Evolutionary conservation across 2,113 vertebrate species (phyloP).

Genomic region (Atrichornis clamosus): DNA sequence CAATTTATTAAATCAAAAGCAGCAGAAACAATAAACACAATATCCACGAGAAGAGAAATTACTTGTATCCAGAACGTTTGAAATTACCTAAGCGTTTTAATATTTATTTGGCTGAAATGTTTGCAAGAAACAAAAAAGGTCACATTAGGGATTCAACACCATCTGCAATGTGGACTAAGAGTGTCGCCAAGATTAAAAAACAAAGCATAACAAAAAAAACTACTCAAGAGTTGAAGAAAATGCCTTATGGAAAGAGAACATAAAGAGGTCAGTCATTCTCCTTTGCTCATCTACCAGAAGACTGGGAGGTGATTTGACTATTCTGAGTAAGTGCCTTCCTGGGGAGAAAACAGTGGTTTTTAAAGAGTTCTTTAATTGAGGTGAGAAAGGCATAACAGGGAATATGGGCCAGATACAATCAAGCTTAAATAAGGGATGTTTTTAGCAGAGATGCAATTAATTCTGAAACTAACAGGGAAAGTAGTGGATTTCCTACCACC

Average conservation of each 20-base stretch:
- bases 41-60: background rate
- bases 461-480: background rate
- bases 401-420: background rate
- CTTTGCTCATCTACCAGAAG: background rate
- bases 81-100: background rate
- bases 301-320: background rate
- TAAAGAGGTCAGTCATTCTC: conserved; percentile 7
- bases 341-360: background rate
- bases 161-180: background rate
- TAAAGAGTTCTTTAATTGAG: background rate
- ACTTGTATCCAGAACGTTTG: background rate
- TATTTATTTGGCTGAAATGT: background rate
- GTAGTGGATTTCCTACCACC: background rate
- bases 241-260: background rate
- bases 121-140: background rate
- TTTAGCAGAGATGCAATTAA: background rate
- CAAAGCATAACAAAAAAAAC: background rate
- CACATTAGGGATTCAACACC: background rate
- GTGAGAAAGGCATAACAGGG: background rate
- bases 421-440: background rate
- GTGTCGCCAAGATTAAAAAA: background rate
- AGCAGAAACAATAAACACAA: background rate
- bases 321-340: background rate
- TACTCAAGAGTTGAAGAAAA: background rate
- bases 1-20: conserved; percentile 3